These are phyloP conservation scores for Pardalotus punctatus DNA, from an alignment of 2,113 vertebrate genomes.

Conservation along the genomic window DNA sequence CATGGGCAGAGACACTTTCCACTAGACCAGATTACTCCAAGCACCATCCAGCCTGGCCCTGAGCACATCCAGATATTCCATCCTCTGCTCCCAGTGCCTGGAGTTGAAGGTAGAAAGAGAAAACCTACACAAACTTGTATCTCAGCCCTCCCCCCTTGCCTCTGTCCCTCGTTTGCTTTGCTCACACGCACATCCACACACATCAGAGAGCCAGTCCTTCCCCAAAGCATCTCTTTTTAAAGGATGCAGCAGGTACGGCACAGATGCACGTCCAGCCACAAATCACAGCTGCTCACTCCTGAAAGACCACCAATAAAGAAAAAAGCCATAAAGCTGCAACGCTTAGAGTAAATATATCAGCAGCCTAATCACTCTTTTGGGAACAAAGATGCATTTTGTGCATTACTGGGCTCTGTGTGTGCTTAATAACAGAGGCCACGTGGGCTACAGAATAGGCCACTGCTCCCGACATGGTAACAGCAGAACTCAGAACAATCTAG, in stretches of 20 bases:
- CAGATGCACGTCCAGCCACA: not conserved
- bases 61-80: not conserved
- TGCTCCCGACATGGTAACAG: not conserved
- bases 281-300: not conserved
- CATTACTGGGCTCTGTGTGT: not conserved
- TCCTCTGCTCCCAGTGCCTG: not conserved
- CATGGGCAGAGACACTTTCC: not conserved
- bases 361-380: not conserved
- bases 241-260: not conserved
- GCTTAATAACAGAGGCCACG: not conserved
- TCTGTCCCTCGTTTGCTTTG: not conserved
- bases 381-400: not conserved
- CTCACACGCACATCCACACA: not conserved
- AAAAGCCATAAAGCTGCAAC: not conserved
- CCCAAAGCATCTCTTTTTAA: not conserved
- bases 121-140: not conserved
- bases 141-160: not conserved
- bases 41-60: not conserved
- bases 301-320: slow-evolving; percentile 8
- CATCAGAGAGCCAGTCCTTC: not conserved
- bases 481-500: not conserved
- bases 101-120: not conserved
- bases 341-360: not conserved
- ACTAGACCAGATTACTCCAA: not conserved
- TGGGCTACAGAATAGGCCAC: not conserved